phyloP scores from a whole-genome alignment of 2,113 vertebrate genomes.

The Cynopterus brachyotis region DNA sequence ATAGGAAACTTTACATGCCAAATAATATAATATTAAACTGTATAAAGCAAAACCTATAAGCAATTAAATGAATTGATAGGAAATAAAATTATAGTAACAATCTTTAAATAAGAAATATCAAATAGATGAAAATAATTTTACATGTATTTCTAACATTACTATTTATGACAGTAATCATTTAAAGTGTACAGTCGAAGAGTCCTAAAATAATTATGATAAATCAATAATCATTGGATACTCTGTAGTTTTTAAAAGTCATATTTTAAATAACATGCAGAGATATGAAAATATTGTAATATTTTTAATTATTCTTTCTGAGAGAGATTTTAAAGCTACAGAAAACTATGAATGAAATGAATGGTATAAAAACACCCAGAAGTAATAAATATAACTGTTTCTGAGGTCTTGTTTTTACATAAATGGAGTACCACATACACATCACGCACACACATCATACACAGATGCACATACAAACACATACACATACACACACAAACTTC shows the following conservation, averaged over 20 bases:
- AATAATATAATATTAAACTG: slow-evolving; percentile 55
- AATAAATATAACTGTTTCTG: background rate
- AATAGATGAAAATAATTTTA: slow-evolving; percentile 31
- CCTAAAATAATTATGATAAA: slow-evolving; percentile 23
- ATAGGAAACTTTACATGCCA: slow-evolving; percentile 59
- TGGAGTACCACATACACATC: background rate
- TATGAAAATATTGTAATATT: background rate
- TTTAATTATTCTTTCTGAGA: slow-evolving; percentile 11
- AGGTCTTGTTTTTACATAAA: background rate
- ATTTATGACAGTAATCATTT: background rate
- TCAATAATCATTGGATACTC: background rate
- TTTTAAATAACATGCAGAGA: slow-evolving; percentile 19
- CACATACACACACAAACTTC: too few species aligned
- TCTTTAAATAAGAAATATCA: slow-evolving; percentile 43
- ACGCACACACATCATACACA: too few species aligned
- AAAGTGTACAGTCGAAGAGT: background rate
- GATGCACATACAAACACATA: too few species aligned
- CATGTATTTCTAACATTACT: slow-evolving; percentile 6
- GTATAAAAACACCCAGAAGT: background rate
- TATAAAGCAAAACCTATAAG: slow-evolving; percentile 59
- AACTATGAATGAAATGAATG: background rate
- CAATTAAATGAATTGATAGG: slow-evolving; percentile 41
- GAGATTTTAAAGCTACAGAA: slow-evolving; percentile 20
- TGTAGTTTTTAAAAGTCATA: background rate
- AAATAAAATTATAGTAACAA: slow-evolving; percentile 67